phyloP scores from a whole-genome alignment of 2,888 invertebrate species.

The Masnerella sp. region DNA sequence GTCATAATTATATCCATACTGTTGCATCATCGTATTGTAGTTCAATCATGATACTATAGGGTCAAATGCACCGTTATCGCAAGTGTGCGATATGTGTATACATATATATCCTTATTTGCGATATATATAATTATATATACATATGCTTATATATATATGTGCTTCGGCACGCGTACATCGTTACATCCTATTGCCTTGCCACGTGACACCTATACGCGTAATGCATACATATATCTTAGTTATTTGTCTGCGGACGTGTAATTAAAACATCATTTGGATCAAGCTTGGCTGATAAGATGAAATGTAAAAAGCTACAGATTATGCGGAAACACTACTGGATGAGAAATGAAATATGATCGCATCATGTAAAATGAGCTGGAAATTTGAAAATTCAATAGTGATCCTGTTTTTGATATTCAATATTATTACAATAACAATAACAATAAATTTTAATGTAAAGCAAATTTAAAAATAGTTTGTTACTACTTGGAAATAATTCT shows the following conservation, averaged over 20 bases:
- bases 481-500: too few species aligned
- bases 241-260: slow-evolving; percentile 11
- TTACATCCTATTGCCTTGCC: slow-evolving; percentile 9
- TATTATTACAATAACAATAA: too few species aligned
- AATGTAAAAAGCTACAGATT: slow-evolving; percentile 25
- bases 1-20: slow-evolving; percentile 62
- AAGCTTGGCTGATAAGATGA: slow-evolving; percentile 22
- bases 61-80: slow-evolving; percentile 71
- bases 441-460: too few species aligned
- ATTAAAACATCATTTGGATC: slow-evolving; percentile 32
- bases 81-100: slow-evolving; percentile 21
- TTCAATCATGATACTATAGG: slow-evolving; percentile 69
- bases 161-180: slow-evolving; percentile 31
- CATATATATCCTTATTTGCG: neutral
- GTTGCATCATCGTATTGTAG: slow-evolving; percentile 70
- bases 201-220: slow-evolving; percentile 21
- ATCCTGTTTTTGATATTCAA: too few species aligned
- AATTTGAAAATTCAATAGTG: too few species aligned
- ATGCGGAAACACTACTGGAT: slow-evolving; percentile 9
- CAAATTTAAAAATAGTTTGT: too few species aligned
- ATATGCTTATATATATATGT: slow-evolving; percentile 1
- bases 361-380: neutral
- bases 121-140: neutral
- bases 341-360: slow-evolving; percentile 25
- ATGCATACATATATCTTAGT: neutral